Evolutionary conservation across 2,113 vertebrate genomes (phyloP).

Genomic region (Plecturocebus donacophilus): DNA sequence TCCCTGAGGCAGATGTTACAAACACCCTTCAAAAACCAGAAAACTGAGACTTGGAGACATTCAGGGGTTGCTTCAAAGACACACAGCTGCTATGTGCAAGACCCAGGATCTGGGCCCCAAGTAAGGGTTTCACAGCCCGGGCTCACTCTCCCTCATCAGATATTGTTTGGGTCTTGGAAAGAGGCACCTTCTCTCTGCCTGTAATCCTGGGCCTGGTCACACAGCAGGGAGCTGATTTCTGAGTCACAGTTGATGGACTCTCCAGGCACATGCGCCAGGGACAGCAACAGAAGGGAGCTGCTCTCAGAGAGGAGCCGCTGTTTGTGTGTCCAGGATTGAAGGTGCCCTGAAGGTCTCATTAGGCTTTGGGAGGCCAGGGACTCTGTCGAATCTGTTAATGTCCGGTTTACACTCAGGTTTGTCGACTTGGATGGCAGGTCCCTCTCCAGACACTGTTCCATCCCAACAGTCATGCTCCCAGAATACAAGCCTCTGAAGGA

Average conservation of each 20-base stretch:
- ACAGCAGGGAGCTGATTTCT: rapidly evolving
- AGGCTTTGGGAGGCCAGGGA: no score
- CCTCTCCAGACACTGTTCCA: neutral
- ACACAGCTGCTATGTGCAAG: neutral
- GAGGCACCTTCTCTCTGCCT: neutral
- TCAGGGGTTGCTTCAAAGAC: neutral
- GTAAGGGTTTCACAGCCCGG: rapidly evolving
- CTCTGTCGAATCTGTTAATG: rapidly evolving
- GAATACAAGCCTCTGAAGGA: rapidly evolving
- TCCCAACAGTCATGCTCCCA: rapidly evolving
- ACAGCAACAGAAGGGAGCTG: no score
- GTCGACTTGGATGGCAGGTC: rapidly evolving
- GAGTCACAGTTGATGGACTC: rapidly evolving
- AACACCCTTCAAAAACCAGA: neutral
- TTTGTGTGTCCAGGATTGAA: no score
- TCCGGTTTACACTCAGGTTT: rapidly evolving
- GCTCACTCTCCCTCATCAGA: rapidly evolving
- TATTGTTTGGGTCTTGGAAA: rapidly evolving
- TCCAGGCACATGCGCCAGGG: neutral
- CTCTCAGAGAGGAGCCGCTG: rapidly evolving
- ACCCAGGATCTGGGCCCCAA: rapidly evolving
- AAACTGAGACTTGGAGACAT: neutral
- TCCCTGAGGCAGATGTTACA: rapidly evolving
- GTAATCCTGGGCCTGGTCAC: no score
- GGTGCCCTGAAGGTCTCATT: rapidly evolving